Conservation (phyloP, 2,797 vertebrate species). For the Centropyge bicolor region DNA sequence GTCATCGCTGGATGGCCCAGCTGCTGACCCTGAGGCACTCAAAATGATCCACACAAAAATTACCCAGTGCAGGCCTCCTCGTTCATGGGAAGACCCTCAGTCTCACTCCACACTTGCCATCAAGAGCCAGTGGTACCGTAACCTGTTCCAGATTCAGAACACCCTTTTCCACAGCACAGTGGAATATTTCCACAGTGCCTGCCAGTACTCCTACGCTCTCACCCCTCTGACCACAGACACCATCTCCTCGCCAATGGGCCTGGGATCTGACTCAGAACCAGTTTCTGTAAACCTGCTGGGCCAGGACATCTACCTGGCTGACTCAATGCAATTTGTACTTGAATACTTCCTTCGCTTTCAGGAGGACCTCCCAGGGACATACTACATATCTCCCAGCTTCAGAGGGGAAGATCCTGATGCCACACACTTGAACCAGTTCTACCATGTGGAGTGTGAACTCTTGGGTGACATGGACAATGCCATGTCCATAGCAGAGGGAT, state of each 20-base stretch:
- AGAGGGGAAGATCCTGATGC: slow-evolving; percentile 87
- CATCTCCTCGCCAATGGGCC: slow-evolving; percentile 88
- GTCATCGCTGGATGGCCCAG: slow-evolving; percentile 82
- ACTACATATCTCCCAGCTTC: slow-evolving; percentile 88
- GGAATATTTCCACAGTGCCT: slow-evolving; percentile 84
- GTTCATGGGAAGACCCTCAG: slow-evolving; percentile 83
- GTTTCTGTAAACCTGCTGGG: slow-evolving; percentile 85
- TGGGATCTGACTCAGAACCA: slow-evolving; percentile 88
- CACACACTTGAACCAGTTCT: slow-evolving; percentile 89
- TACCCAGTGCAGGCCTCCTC: slow-evolving; percentile 76
- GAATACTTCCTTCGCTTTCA: slow-evolving; percentile 89
- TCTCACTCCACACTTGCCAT: slow-evolving; percentile 83
- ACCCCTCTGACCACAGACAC: slow-evolving; percentile 88
- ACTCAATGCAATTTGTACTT: slow-evolving; percentile 89
- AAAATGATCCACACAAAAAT: slow-evolving; percentile 78
- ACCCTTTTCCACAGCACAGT: slow-evolving; percentile 89
- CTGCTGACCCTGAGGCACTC: slow-evolving; percentile 75
- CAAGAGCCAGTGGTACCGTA: slow-evolving; percentile 85
- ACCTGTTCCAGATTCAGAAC: slow-evolving; percentile 87
- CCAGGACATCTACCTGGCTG: slow-evolving; percentile 85
- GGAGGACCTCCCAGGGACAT: slow-evolving; percentile 82
- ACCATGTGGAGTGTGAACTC: slow-evolving; percentile 88
- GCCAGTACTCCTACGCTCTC: slow-evolving; percentile 84
- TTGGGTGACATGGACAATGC: slow-evolving; percentile 85
- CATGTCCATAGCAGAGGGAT: slow-evolving; percentile 84